A percentile compares a stretch with the other conserved stretches of the same genome.
Evolutionary conservation across 2,888 invertebrate genomes (phyloP).

Genomic region (Orthonevra nobilis): DNA sequence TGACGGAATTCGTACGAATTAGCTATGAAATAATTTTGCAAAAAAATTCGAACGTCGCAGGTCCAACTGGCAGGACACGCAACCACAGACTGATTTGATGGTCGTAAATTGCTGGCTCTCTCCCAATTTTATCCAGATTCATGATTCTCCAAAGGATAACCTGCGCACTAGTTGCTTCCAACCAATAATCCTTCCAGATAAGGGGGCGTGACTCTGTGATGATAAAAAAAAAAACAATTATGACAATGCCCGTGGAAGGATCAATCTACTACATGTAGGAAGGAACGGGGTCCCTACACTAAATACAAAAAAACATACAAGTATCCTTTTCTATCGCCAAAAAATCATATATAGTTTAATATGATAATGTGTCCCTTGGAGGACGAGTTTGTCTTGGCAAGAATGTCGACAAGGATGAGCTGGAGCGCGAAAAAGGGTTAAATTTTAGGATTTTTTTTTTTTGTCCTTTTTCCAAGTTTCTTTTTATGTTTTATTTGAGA

Average conservation of each 20-base stretch:
- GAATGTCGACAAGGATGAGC: slow-evolving; percentile 32
- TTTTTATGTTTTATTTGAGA: slow-evolving; percentile 19
- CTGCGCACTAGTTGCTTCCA: slow-evolving; percentile 37
- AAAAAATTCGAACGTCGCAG: not conserved
- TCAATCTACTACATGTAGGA: slow-evolving; percentile 46
- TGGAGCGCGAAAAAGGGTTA: slow-evolving; percentile 59
- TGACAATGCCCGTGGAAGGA: slow-evolving; percentile 43
- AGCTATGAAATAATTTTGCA: too few relatives aligned
- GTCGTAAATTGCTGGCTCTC: slow-evolving; percentile 17
- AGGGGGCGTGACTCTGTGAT: slow-evolving; percentile 47
- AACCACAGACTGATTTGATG: slow-evolving; percentile 23
- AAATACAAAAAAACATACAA: slow-evolving; percentile 17
- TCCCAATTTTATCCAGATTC: slow-evolving; percentile 8
- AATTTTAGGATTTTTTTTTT: slow-evolving; percentile 30
- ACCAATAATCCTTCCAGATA: slow-evolving; percentile 34
- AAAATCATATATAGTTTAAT: slow-evolving; percentile 68
- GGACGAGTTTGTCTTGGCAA: slow-evolving; percentile 59
- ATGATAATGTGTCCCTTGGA: slow-evolving; percentile 65
- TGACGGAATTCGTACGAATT: too few relatives aligned
- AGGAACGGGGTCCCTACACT: slow-evolving; percentile 22
- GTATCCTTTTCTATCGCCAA: slow-evolving; percentile 67
- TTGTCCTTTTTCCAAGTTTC: not conserved
- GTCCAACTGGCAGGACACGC: slow-evolving; percentile 18
- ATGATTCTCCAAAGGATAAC: slow-evolving; percentile 48
- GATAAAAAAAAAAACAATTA: not conserved